These are phyloP conservation scores for Thunnus maccoyii DNA, from an alignment of 2,113 vertebrate genomes.

Conservation along the genomic window DNA sequence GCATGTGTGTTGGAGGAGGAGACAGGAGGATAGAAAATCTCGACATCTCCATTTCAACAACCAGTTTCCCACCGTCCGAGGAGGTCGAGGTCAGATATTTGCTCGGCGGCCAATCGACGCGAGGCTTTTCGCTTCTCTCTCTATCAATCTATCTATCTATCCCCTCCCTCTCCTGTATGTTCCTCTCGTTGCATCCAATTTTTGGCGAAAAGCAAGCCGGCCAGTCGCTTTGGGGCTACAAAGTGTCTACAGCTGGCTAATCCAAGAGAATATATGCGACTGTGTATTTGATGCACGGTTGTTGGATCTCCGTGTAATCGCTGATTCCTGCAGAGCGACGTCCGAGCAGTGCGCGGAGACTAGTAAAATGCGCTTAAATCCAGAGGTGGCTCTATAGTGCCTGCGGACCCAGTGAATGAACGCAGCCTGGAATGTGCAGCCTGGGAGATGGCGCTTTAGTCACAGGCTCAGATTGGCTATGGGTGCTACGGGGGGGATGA, in stretches of 20 bases:
- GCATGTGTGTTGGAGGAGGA: constrained; percentile 65
- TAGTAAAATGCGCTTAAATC: constrained; percentile 47
- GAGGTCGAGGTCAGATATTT: constrained; percentile 68
- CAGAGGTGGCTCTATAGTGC: constrained; percentile 60
- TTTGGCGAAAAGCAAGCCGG: constrained; percentile 23
- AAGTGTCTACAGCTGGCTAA: constrained; percentile 41
- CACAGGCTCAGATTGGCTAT: constrained; percentile 58
- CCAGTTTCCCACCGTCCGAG: constrained; percentile 48
- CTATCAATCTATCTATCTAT: constrained; percentile 18
- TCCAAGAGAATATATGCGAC: constrained; percentile 4
- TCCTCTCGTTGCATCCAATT: constrained; percentile 43
- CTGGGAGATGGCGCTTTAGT: constrained; percentile 73
- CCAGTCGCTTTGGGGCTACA: constrained; percentile 16
- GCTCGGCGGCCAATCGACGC: constrained; percentile 12
- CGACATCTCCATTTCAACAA: constrained; percentile 70
- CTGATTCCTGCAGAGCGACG: constrained; percentile 51
- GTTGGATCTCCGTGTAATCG: constrained; percentile 24
- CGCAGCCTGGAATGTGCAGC: constrained; percentile 60
- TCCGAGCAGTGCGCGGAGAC: constrained; percentile 21
- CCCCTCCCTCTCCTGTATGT: constrained; percentile 4
- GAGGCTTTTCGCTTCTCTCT: not conserved
- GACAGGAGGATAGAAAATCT: constrained; percentile 60
- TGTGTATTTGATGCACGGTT: constrained; percentile 15
- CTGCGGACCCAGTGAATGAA: constrained; percentile 52
- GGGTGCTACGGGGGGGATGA: constrained; percentile 26